Evolutionary conservation across 2,797 vertebrate species (phyloP).

Genomic region (Glossophaga mutica): DNA sequence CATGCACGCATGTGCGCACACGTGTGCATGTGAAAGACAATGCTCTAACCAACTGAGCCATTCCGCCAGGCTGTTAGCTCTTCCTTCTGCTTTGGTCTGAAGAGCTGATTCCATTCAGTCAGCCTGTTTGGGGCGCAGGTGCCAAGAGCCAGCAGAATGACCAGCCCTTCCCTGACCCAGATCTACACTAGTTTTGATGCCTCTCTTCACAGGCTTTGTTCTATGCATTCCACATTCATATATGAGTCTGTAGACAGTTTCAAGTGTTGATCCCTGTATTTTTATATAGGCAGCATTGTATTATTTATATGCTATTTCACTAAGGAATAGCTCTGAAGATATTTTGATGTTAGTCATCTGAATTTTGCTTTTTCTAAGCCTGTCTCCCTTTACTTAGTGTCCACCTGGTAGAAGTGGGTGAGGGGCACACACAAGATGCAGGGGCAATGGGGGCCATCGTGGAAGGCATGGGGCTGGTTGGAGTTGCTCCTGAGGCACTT

Average conservation of each 20-base stretch:
- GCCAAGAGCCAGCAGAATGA: background rate
- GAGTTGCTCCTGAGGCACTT: background rate
- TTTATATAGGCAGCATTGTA: background rate
- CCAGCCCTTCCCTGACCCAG: background rate
- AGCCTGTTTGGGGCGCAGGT: background rate
- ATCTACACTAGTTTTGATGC: no score
- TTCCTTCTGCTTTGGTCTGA: background rate
- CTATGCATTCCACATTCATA: background rate
- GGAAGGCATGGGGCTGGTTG: fast-evolving
- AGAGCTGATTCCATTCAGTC: background rate
- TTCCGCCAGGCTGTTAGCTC: background rate
- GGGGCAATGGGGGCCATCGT: background rate
- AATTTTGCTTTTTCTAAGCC: background rate
- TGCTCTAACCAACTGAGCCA: background rate
- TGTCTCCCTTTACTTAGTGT: background rate
- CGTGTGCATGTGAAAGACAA: background rate
- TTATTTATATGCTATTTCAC: background rate
- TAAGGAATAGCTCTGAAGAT: background rate
- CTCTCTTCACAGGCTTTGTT: background rate
- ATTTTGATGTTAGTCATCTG: no score
- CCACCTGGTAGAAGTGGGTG: no score
- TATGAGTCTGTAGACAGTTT: background rate
- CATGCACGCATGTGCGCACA: no score
- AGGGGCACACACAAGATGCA: background rate
- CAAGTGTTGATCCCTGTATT: background rate